Base-by-base conservation (phyloP, 1,140 invertebrate genomes). In the Euwallacea similis region DNA sequence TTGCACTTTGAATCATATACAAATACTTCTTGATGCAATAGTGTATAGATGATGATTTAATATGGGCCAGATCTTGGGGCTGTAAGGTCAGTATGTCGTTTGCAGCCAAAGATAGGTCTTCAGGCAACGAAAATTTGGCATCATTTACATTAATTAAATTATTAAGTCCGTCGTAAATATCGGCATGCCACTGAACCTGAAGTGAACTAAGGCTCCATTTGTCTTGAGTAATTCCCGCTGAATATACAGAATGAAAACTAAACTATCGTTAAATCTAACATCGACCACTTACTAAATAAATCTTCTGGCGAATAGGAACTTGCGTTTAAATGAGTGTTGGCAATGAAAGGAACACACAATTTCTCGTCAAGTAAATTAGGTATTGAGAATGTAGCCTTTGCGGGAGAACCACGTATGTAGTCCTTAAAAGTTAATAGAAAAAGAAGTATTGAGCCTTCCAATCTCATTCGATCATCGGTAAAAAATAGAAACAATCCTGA, bases 1-100 rank as follows among this genome's bases (percentile, higher is more conserved):
- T 87, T 9, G 87, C 88, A 79, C 87, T 89, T 76, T 89, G 86
- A 46, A 90, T 81, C n/a, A 81, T 81, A 11, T 84, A 79, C 9
- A 89, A 74, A 61, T 84, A 83, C 66, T 84, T 82, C 47, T 84
- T 80, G 61, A 83, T 82, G 42, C 81, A 84, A 73, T 83, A 84
- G 43, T 83, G 65, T 0, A 86, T 79, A 61, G 81, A 85, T 6
- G 85, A 83, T 0, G 77, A 78, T 74, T 83, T 82, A 11, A 88
- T 73, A 13, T 76, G 66, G 7, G 76, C 66, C 16, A 88, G 79
- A 79, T 88, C 85, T 7, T 73, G 73, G 50, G 81, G 76, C 47
- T 77, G 79, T 11, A 87, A 82, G 69, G 79, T 82, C 2, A 87
- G 74, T 8, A 76, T 74, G 6, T 80, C 74, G 16, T 13, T 16